Base-by-base conservation (phyloP, 2,888 invertebrate species). In the Eilema griseolum region DNA sequence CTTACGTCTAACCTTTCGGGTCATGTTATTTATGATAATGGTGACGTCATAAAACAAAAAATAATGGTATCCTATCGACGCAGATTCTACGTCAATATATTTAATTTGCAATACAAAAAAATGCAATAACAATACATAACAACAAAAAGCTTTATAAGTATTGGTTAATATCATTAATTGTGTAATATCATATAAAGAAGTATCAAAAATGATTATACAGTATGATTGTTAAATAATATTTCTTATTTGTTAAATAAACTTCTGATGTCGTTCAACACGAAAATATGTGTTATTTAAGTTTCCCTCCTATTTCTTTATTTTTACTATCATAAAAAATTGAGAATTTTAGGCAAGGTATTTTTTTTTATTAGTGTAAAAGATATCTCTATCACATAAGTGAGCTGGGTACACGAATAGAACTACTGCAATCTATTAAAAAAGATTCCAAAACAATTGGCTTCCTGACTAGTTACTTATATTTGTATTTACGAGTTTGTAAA, bases 41-140 rank as follows among this genome's bases (percentile, higher is more conserved):
- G 16, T 52, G 56, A 26, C 64, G 56, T 65, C 52, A 56, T 65
- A 56, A 2, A 3, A 31, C n/a, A 31, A 56, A 65, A 65, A 65
- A n/a, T 16, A 23, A 52, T 52, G 64, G 52, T n/a, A 31, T 11
- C 23, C 14, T 56, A 23, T 56, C n/a, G 14, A 65, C 24, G 41
- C 31, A 65, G 16, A 41, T 16, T 33, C 56, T 23, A 56, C 56
- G 57, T 52, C 31, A 57, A 31, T 56, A 28, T n/a, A 3, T 26
- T 14, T 23, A 57, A 65, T 57, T 33, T 56, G 14, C 3, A 16
- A 20, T 16, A 26, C 66, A 66, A 66, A 66, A n/a, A 66, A 66
- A 66, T 56, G 24, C 57, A 33, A 11, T 24, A 57, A 24, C 23
- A 66, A 66, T 11, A 56, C n/a, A 5, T 31, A 23, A 31, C n/a